Evolutionary conservation across 2,888 invertebrate genomes (phyloP).

Genomic region (Neoscelio sp.): DNA sequence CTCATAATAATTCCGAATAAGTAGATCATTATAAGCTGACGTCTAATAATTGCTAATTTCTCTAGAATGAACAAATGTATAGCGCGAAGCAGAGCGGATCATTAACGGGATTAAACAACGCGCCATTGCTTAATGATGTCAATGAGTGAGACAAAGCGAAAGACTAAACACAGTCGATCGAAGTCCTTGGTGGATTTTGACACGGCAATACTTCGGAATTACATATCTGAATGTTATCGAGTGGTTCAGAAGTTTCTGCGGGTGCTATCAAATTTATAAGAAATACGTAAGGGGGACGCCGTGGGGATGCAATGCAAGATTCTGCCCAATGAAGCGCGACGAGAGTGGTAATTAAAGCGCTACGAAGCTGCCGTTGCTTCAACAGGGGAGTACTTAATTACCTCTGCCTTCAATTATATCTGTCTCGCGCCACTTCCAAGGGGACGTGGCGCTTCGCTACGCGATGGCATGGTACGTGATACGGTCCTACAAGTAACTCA

Average conservation of each 20-base stretch:
- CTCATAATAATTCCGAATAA: too few species aligned
- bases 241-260: constrained; percentile 69
- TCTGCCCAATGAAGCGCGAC: constrained; percentile 79
- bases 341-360: constrained; percentile 80
- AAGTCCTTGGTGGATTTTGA: constrained; percentile 45
- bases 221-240: constrained; percentile 65
- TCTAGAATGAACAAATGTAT: too few species aligned
- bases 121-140: constrained; percentile 35
- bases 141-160: constrained; percentile 42
- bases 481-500: constrained; percentile 51
- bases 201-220: constrained; percentile 58
- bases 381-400: constrained; percentile 81
- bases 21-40: too few species aligned
- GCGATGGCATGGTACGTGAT: too few species aligned
- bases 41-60: too few species aligned
- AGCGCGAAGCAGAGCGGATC: too few species aligned
- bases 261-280: constrained; percentile 75
- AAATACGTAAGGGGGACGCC: constrained; percentile 70
- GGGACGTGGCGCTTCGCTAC: constrained; percentile 73
- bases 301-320: constrained; percentile 53
- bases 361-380: constrained; percentile 70
- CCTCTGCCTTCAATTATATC: constrained; percentile 80
- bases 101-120: constrained; percentile 43
- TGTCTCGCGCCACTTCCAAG: constrained; percentile 79
- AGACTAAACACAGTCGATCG: constrained; percentile 26